Evolutionary conservation across 2,113 vertebrate species (phyloP), one percentile per base, ranked within the genome.

Genomic region (Puma concolor): DNA sequence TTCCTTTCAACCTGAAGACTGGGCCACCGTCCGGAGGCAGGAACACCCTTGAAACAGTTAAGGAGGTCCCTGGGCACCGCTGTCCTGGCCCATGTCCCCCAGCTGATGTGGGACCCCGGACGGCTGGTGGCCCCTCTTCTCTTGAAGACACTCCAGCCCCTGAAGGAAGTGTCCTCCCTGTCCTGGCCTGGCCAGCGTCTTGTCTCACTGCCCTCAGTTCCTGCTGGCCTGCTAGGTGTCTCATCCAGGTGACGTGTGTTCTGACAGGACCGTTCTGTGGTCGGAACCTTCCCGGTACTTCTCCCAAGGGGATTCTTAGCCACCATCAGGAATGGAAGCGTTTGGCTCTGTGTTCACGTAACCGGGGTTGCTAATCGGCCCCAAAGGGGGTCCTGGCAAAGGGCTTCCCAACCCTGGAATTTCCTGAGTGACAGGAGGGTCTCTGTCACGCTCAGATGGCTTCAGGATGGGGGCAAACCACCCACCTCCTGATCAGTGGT

Each of bases 311-410:
- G 12, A 2, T 27, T 7, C 16, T 60, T 27, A 1, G n/a, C 60
- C 57, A 31, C 27, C 1, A 0, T 6, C 25, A 16, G 4, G 5
- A 7, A 16, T 3, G n/a, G 33, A 17, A 10, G 4, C 4, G 10
- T n/a, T 3, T 5, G 29, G 83, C 31, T 9, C 1, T 2, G 3
- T 1, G 4, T 16, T 33, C n/a, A 9, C 17, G 72, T 16, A 4
- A 50, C 50, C 11, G 21, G 27, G 72, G 7, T 41, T 25, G 57
- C 7, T 4, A 14, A 2, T 19, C 10, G 23, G 79, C 14, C 21
- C 33, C 13, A 10, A 10, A 41, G 52, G 19, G 33, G 10, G 12
- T 83, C 67, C 14, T 16, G n/a, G 33, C 17, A 44, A 23, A 23
- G n/a, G 71, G 41, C 63, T 31, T 19, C 48, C 1, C 29, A n/a